A percentile compares a stretch with the other conserved stretches of the same genome.
Evolutionary conservation across 2,888 invertebrate genomes (phyloP).

Genomic region (Drosophila hamatofila): DNA sequence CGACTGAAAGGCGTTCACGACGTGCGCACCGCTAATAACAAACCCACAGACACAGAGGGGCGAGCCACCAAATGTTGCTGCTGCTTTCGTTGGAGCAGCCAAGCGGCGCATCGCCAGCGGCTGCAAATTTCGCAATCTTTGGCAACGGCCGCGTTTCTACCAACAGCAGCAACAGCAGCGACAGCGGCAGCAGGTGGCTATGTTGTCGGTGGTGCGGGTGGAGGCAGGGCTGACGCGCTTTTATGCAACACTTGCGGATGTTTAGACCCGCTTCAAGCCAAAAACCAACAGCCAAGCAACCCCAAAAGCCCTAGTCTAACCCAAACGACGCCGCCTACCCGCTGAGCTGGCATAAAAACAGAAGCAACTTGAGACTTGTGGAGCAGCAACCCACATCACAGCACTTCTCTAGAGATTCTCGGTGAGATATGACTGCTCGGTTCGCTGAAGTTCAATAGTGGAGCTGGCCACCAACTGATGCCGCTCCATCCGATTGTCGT

Average conservation of each 20-base stretch:
- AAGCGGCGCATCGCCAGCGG: conserved; percentile 74
- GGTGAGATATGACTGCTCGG: conserved; percentile 62
- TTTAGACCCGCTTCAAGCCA: conserved; percentile 37
- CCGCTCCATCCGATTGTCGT: conserved; percentile 39
- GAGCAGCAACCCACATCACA: conserved; percentile 2
- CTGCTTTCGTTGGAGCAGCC: conserved; percentile 74
- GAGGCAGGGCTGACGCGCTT: conserved; percentile 48
- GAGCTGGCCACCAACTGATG: conserved; percentile 22
- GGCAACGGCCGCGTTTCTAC: conserved; percentile 30
- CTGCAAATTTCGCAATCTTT: conserved; percentile 66
- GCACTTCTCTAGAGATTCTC: conserved; percentile 45
- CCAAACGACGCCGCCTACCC: conserved; percentile 26
- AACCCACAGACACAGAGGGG: conserved; percentile 14
- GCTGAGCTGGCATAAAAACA: conserved; percentile 2
- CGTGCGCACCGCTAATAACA: conserved; percentile 70
- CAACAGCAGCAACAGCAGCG: not conserved
- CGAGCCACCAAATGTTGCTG: conserved; percentile 24
- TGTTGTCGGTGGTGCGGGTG: conserved; percentile 6
- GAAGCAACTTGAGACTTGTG: conserved; percentile 5
- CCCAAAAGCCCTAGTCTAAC: not conserved
- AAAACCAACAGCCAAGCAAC: conserved; percentile 2
- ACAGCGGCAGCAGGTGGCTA: conserved; percentile 2
- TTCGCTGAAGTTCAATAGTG: conserved; percentile 78
- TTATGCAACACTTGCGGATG: conserved; percentile 69
- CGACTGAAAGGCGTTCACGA: conserved; percentile 74